Conservation (phyloP, 2,113 vertebrate species). For the Limnothrissa miodon region DNA sequence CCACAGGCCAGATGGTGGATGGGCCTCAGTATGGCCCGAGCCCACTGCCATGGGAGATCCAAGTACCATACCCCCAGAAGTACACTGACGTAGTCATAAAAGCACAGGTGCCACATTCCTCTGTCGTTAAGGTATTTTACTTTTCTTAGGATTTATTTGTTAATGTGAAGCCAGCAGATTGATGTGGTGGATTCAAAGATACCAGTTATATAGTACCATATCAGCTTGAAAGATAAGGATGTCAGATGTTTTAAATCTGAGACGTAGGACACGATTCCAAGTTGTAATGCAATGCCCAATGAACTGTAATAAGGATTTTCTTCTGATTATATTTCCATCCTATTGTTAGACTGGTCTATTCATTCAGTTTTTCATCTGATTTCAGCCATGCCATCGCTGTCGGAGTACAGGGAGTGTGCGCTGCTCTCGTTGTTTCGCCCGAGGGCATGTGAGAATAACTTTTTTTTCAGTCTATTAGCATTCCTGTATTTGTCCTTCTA, state of each 20-base stretch:
- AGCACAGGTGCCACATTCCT: slow-evolving; percentile 72
- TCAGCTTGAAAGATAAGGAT: background rate
- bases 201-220: background rate
- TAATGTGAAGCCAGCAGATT: background rate
- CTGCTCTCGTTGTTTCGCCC: background rate
- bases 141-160: background rate
- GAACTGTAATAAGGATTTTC: no score
- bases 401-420: background rate
- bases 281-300: no score
- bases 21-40: slow-evolving; percentile 69
- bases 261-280: no score
- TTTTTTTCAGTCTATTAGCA: background rate
- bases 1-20: slow-evolving; percentile 71
- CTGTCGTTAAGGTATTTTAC: slow-evolving; percentile 70
- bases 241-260: no score
- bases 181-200: background rate
- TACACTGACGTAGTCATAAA: slow-evolving; percentile 68
- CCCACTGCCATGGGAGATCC: slow-evolving; percentile 77
- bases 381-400: background rate
- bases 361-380: background rate
- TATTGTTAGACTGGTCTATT: background rate
- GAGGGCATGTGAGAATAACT: background rate
- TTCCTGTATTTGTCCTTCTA: background rate
- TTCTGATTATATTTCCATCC: background rate
- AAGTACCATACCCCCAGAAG: slow-evolving; percentile 61